Evolutionary conservation across 2,888 invertebrate species (phyloP), one percentile per base, ranked within the genome.

Genomic region (Cylloceria caligata): DNA sequence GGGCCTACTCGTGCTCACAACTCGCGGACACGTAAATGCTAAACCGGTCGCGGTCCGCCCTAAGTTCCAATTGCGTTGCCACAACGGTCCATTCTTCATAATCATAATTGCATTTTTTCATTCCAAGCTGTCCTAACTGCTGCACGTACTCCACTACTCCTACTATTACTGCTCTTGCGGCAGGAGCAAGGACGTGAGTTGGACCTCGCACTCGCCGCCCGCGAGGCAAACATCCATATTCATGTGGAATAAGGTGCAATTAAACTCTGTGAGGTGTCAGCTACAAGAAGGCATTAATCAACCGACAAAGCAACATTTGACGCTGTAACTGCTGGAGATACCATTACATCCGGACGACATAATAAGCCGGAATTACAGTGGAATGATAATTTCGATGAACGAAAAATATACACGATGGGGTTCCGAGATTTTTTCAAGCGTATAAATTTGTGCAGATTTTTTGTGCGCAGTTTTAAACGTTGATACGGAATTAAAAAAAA

Each of bases 231-330:
- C 92, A 92, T 92, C 91, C 92, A 92, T 92, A 92, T 92, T 92
- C 92, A 92, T 92, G 91, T 87, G 83, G 91, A 92, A 92, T 91
- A 91, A 92, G 92, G 91, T 91, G 91, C 92, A 92, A 92, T 92
- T 92, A 92, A 92, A 92, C 89, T 90, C 87, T 83, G 90, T 89
- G 90, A 92, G 92, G 92, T 92, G 92, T 92, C 92, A 92, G 92
- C 88, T 85, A 87, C 90, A 87, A 87, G 88, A 87, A 88, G 89
- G 90, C 92, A 92, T 92, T 92, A 92, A 92, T 92, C 92, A 92
- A 88, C 86, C 89, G 89, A 90, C 91, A 90, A 90, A 91, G 91
- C 89, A 86, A 89, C 89, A 89, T 91, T 91, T 90, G 91, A 91
- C 89, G 90, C 88, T 88, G 88, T 89, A 90, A 91, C 89, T 88